These are phyloP conservation scores for Saturnia pavonia DNA, from an alignment of 2,888 invertebrate genomes.

Conservation along the genomic window DNA sequence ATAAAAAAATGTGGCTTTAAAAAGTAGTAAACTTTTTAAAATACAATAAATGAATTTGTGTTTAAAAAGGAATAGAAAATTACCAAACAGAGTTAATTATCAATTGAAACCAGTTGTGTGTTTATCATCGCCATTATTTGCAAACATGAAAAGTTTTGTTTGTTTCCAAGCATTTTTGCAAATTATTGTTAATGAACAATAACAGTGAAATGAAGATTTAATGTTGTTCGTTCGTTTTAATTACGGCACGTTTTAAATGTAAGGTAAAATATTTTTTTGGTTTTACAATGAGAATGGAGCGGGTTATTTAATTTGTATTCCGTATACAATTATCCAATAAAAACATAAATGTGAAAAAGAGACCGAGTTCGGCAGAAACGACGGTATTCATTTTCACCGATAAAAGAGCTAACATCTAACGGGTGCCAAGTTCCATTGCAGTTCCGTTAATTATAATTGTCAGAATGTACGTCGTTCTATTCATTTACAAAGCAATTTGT, in stretches of 20 bases:
- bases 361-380: no score
- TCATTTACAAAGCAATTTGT: no score
- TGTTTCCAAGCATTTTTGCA: constrained; percentile 33
- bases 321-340: constrained; percentile 21
- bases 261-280: constrained; percentile 19
- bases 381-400: no score
- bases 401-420: no score
- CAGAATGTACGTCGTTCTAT: no score
- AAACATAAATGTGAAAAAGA: no score
- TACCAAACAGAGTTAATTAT: constrained; percentile 46
- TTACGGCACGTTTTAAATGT: constrained; percentile 29
- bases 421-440: no score
- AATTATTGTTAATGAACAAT: constrained; percentile 48
- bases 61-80: background rate
- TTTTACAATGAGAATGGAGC: constrained; percentile 26
- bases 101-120: constrained; percentile 56
- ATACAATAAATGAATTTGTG: background rate
- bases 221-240: constrained; percentile 41
- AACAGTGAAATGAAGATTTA: constrained; percentile 37
- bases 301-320: constrained; percentile 31
- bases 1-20: no score
- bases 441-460: no score
- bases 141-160: constrained; percentile 52
- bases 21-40: background rate
- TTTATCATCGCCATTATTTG: constrained; percentile 48